Conservation (phyloP, 2,888 invertebrate genomes). For the Heliconius aoede region DNA sequence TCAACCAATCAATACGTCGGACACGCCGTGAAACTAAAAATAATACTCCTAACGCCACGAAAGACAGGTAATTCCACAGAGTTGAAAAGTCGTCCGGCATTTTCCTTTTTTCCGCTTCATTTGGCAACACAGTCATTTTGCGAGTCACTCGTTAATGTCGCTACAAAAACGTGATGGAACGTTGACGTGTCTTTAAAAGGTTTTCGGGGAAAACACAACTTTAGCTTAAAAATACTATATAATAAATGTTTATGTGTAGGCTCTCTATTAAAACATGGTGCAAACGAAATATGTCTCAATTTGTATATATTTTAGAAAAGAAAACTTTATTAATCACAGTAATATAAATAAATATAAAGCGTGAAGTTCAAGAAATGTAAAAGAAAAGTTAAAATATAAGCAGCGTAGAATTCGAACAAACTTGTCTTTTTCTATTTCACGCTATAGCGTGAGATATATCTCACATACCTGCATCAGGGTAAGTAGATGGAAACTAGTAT, state of each 20-base stretch:
- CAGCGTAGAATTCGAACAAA: too few species aligned
- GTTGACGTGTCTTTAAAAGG: constrained; percentile 33
- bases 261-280: neutral
- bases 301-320: neutral
- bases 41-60: neutral
- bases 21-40: neutral
- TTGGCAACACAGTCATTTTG: constrained; percentile 31
- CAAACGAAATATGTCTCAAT: neutral
- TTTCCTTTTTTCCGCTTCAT: constrained; percentile 36
- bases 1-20: too few species aligned
- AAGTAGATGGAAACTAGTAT: too few species aligned
- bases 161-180: constrained; percentile 36
- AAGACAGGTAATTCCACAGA: constrained; percentile 19
- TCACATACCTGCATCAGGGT: too few species aligned
- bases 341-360: too few species aligned
- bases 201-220: constrained; percentile 19
- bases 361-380: too few species aligned
- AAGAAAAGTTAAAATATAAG: too few species aligned
- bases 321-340: too few species aligned
- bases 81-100: constrained; percentile 16
- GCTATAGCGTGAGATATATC: too few species aligned
- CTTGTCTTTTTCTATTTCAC: too few species aligned
- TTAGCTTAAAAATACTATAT: constrained; percentile 16
- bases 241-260: constrained; percentile 8
- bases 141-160: constrained; percentile 37